Base-by-base conservation (phyloP, 2,888 invertebrate species). In the Caenorhabditis imperialis region DNA sequence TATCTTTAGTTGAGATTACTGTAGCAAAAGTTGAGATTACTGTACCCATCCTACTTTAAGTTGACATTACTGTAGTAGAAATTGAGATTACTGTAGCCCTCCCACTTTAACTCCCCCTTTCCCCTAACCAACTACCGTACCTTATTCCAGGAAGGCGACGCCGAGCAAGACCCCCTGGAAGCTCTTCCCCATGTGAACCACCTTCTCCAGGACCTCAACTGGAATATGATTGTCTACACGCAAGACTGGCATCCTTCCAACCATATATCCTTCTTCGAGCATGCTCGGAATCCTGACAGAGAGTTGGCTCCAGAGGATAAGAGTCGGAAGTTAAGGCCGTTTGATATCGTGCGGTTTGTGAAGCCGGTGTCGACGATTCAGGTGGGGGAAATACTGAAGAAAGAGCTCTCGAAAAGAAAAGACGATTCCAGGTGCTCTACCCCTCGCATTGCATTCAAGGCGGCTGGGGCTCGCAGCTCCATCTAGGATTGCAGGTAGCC, bases 191-290 rank as follows among this genome's bases (percentile, higher is more conserved):
- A 79, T 18, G 67, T 86, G 35, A 86, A 86, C 60, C 60, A 72
- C 23, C 71, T 86, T 3, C 70, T 85, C 6, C 51, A 75, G 7
- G 63, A 79, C 7, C 25, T 58, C 8, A 20, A 58, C 12, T 84
- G 81, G 60, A 78, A 84, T 48, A 61, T 77, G 40, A 75, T 85
- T 14, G 79, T 86, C 14, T 98, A 96, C 90, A 94, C 96, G 0
- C 72, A 81, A 84, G 98, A 98, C 90, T 98, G 97, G 96, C 98
- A 98, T 90, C 97, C 97, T 0, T 92, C 92, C 40, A 93, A 96
- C 90, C 96, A 96, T 90, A 94, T 97, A 37, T 96, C 96, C 7
- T 98, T 98, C 90, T 93, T 95, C 81, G 96, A 97, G 89, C 97
- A 97, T 89, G 87, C 76, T 50, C 70, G 84, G 10, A 83, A 86